These are phyloP conservation scores for Pseudomyrmex pallidus DNA, from an alignment of 1,140 invertebrate species.

Conservation along the genomic window DNA sequence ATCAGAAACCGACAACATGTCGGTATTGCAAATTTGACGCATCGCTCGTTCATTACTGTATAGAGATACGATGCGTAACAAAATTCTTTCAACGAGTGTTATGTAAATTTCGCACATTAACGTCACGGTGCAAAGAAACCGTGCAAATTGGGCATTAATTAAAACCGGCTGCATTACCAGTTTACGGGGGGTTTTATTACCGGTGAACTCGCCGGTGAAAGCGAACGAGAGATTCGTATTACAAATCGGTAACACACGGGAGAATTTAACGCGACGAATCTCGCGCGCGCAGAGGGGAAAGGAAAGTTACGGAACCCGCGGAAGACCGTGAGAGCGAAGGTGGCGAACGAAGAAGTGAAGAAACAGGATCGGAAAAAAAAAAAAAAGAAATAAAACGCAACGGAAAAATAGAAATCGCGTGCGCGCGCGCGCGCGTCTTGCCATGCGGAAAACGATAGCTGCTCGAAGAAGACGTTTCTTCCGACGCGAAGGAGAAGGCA, in stretches of 20 bases:
- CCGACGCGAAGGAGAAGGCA: background rate
- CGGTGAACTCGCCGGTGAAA: slow-evolving; percentile 31
- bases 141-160: slow-evolving; percentile 48
- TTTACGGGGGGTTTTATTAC: background rate
- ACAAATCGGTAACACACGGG: background rate
- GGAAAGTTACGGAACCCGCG: too few relatives aligned
- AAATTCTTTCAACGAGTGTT: background rate
- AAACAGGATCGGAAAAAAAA: background rate
- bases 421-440: background rate
- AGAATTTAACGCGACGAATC: background rate
- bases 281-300: too few relatives aligned
- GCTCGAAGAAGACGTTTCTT: slow-evolving; percentile 31
- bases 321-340: background rate
- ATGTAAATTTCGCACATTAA: slow-evolving; percentile 44
- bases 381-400: slow-evolving; percentile 32
- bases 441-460: slow-evolving; percentile 30
- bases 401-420: slow-evolving; percentile 31
- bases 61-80: background rate
- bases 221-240: slow-evolving; percentile 22
- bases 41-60: too few relatives aligned
- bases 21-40: too few relatives aligned
- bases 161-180: slow-evolving; percentile 32
- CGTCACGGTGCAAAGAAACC: slow-evolving; percentile 4
- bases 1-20: too few relatives aligned
- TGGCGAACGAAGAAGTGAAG: background rate